phyloP scores from a whole-genome alignment of 2,797 vertebrate genomes.

The Thunnus albacares region DNA sequence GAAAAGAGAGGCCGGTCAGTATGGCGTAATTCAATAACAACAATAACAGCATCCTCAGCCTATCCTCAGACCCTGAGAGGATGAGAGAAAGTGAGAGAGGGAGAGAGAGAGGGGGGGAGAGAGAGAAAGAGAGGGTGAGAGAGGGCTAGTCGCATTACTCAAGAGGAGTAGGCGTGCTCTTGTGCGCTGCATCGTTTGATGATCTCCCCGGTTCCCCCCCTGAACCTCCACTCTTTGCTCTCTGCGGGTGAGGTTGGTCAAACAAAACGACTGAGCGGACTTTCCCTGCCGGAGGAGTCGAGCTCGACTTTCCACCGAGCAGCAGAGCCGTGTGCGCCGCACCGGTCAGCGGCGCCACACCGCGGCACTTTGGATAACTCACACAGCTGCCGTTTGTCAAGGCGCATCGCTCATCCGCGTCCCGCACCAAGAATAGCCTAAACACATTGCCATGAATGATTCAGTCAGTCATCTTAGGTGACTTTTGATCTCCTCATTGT shows the following conservation, averaged over 20 bases:
- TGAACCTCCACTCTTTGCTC: slow-evolving; percentile 63
- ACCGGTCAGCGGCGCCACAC: slow-evolving; percentile 84
- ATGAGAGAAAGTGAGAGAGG: slow-evolving; percentile 39
- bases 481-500: slow-evolving; percentile 55
- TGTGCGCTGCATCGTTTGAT: slow-evolving; percentile 75
- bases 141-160: slow-evolving; percentile 80
- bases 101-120: slow-evolving; percentile 30
- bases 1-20: slow-evolving; percentile 61
- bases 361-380: slow-evolving; percentile 74
- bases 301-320: slow-evolving; percentile 58
- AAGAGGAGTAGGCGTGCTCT: slow-evolving; percentile 79
- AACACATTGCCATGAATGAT: slow-evolving; percentile 76
- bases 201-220: slow-evolving; percentile 54
- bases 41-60: slow-evolving; percentile 75
- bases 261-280: slow-evolving; percentile 80
- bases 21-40: slow-evolving; percentile 85
- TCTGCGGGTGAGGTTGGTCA: slow-evolving; percentile 77
- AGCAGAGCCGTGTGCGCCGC: slow-evolving; percentile 58
- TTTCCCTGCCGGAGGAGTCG: slow-evolving; percentile 83
- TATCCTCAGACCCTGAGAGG: slow-evolving; percentile 57
- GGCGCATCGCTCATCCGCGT: slow-evolving; percentile 53
- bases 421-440: slow-evolving; percentile 45
- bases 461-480: slow-evolving; percentile 69
- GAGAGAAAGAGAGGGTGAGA: slow-evolving; percentile 40
- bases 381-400: slow-evolving; percentile 45